A percentile compares a stretch with the other conserved stretches of the same genome.
These are phyloP conservation scores for Strongylocentrotus purpuratus DNA, from an alignment of 35 echinoderm and acorn worm genomes.

Conservation along the genomic window DNA sequence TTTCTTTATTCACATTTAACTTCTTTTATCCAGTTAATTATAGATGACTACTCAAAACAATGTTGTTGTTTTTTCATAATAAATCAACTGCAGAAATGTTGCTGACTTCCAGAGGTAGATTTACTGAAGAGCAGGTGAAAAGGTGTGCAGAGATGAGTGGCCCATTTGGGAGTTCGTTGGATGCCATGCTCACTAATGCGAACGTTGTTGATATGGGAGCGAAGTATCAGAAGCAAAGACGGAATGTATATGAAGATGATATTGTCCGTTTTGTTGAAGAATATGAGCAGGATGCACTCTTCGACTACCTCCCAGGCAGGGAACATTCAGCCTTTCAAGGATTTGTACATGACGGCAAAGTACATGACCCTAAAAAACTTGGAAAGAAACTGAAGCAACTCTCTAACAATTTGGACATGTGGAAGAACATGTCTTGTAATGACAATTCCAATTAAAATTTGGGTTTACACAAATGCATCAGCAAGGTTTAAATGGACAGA, in stretches of 20 bases:
- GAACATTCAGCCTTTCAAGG: not conserved
- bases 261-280: not conserved
- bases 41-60: too few relatives aligned
- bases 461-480: too few relatives aligned
- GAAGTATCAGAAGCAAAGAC: not conserved
- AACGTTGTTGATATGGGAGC: not conserved
- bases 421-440: not conserved
- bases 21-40: too few relatives aligned
- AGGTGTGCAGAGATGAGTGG: conserved; percentile 25
- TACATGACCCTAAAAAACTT: conserved; percentile 6
- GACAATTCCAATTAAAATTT: too few relatives aligned
- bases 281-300: not conserved
- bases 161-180: conserved; percentile 13
- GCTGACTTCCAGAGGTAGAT: not conserved
- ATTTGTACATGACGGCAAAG: not conserved
- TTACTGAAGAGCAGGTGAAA: conserved; percentile 12
- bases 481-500: too few relatives aligned
- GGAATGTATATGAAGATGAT: not conserved
- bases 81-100: conserved; percentile 18
- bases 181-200: not conserved
- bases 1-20: not conserved
- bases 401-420: not conserved
- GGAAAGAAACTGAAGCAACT: not conserved
- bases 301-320: conserved; percentile 30
- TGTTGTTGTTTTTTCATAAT: not conserved